phyloP scores from a whole-genome alignment of 2,113 vertebrate species.

The Daboia siamensis region DNA sequence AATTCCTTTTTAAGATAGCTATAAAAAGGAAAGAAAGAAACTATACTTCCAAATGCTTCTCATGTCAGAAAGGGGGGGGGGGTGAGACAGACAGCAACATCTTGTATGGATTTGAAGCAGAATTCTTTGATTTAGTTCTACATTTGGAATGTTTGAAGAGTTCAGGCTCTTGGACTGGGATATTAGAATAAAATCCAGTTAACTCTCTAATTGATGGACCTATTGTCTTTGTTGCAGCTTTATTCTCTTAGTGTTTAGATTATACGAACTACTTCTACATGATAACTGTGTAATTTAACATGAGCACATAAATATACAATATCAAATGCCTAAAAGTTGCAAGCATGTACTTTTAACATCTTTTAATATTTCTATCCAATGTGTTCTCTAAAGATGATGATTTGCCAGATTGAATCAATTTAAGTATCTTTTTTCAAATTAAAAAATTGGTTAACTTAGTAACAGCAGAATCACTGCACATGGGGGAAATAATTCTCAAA shows the following conservation, averaged over 20 bases:
- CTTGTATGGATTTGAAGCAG: constrained; percentile 78
- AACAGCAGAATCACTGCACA: background rate
- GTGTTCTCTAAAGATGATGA: constrained; percentile 40
- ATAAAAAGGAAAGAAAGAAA: constrained; percentile 71
- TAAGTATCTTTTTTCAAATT: constrained; percentile 38
- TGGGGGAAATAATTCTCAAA: background rate
- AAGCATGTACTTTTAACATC: constrained; percentile 53
- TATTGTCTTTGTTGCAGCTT: constrained; percentile 43
- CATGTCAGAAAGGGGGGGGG: constrained; percentile 67
- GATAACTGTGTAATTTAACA: constrained; percentile 20
- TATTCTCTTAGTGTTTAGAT: constrained; percentile 40
- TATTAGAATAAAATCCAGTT: constrained; percentile 53
- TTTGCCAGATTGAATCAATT: constrained; percentile 36
- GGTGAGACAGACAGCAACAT: constrained; percentile 72
- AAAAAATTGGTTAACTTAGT: constrained; percentile 31
- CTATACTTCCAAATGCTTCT: constrained; percentile 79
- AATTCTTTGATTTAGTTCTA: constrained; percentile 78
- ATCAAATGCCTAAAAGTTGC: constrained; percentile 43
- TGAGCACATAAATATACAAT: background rate
- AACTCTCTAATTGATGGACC: constrained; percentile 61
- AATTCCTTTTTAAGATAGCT: constrained; percentile 87
- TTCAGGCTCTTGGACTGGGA: constrained; percentile 58
- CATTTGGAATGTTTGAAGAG: constrained; percentile 71
- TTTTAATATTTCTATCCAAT: constrained; percentile 53
- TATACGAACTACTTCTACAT: constrained; percentile 25